These are phyloP conservation scores for Kryptolebias ocellatus DNA, from an alignment of 2,797 vertebrate species.

Conservation along the genomic window DNA sequence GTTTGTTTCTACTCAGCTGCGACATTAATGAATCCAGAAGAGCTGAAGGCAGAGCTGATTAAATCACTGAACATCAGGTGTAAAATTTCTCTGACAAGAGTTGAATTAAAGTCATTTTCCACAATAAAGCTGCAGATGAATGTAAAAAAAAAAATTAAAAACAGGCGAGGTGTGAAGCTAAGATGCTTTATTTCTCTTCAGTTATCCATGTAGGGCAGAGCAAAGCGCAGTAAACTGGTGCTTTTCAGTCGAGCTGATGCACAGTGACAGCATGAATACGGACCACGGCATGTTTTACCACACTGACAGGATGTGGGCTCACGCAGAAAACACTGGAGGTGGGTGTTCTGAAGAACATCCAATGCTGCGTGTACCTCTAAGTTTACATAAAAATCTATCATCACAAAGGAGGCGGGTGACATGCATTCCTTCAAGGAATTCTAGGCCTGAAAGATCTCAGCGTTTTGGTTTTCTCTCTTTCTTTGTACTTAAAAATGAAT, in stretches of 20 bases:
- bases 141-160: conserved; percentile 13
- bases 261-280: conserved; percentile 18
- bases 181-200: conserved; percentile 1
- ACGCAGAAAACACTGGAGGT: conserved; percentile 15
- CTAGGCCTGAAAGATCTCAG: not conserved
- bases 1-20: conserved; percentile 25
- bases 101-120: conserved; percentile 17
- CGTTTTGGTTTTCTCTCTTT: not conserved
- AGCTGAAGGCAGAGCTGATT: conserved; percentile 34
- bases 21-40: conserved; percentile 9
- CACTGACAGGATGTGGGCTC: conserved; percentile 39
- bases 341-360: conserved; percentile 23
- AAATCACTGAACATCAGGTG: conserved; percentile 29
- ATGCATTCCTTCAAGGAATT: no score
- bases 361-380: not conserved
- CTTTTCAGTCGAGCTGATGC: conserved; percentile 13
- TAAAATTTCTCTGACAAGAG: conserved; percentile 14
- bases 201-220: not conserved
- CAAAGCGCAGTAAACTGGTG: not conserved
- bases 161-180: not conserved
- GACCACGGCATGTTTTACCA: conserved; percentile 18
- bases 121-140: conserved; percentile 5
- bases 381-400: not conserved
- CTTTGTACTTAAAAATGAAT: no score
- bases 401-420: no score